Percentiles rank a stretch among this genome's conserved stretches.
Conservation (phyloP, 2,797 vertebrate species). For the Tiaroga cobitis region DNA sequence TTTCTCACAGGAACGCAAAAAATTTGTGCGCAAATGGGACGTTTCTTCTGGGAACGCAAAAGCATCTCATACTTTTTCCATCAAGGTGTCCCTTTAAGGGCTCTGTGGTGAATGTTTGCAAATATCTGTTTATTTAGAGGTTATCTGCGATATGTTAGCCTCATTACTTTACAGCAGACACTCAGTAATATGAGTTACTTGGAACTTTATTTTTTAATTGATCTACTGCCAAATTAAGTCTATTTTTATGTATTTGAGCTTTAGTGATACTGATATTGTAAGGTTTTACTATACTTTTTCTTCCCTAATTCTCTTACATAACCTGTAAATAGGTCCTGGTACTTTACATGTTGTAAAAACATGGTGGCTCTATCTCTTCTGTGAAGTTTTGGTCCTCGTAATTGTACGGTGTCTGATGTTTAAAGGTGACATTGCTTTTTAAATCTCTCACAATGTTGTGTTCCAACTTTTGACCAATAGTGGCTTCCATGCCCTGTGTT, state of each 20-base stretch:
- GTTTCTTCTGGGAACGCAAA: neutral
- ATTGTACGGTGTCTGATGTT: constrained; percentile 65
- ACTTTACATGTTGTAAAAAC: constrained; percentile 80
- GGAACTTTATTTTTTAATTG: constrained; percentile 26
- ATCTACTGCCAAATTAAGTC: constrained; percentile 48
- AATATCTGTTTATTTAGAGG: constrained; percentile 11
- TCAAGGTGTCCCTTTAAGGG: neutral
- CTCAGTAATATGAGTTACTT: neutral
- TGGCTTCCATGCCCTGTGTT: constrained; percentile 71
- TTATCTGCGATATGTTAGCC: neutral
- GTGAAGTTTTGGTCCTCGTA: constrained; percentile 74
- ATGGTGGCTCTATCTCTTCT: constrained; percentile 81
- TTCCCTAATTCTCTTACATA: constrained; percentile 39
- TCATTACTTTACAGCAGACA: neutral
- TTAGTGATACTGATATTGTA: constrained; percentile 14
- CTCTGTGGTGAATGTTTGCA: neutral
- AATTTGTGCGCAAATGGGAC: neutral
- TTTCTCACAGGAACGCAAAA: neutral
- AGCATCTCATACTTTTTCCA: neutral
- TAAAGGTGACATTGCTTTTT: constrained; percentile 70
- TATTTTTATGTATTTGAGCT: constrained; percentile 46
- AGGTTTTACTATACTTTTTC: neutral
- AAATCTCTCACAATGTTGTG: constrained; percentile 70
- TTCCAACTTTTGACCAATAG: constrained; percentile 68
- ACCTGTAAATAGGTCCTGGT: constrained; percentile 67